Evolutionary conservation across 2,113 vertebrate species (phyloP).

Genomic region (Gnathochromis pfefferi): DNA sequence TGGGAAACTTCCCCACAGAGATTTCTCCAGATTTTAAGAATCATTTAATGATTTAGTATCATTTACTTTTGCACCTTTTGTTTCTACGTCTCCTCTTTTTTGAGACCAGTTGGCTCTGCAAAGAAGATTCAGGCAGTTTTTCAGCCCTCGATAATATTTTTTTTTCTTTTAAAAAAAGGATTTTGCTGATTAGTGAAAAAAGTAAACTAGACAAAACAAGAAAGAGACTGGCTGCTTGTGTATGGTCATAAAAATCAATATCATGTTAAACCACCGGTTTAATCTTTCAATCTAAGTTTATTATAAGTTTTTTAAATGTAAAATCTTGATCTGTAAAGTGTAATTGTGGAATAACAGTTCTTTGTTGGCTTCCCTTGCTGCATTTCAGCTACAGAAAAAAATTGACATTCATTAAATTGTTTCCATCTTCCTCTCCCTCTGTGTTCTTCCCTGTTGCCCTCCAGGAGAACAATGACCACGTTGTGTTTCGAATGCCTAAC

Average conservation of each 20-base stretch:
- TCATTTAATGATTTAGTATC: neutral
- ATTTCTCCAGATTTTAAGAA: neutral
- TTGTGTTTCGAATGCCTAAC: constrained; percentile 61
- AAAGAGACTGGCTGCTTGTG: neutral
- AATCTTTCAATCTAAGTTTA: neutral
- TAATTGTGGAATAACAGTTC: neutral
- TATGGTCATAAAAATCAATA: neutral
- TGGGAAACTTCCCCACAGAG: neutral
- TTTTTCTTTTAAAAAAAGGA: neutral
- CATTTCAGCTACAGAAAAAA: neutral
- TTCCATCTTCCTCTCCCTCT: neutral
- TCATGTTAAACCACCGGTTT: neutral
- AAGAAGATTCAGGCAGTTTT: neutral
- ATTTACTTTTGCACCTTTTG: neutral
- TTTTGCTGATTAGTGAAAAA: neutral
- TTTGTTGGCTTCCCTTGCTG: neutral
- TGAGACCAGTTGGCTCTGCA: neutral
- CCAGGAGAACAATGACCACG: constrained; percentile 52
- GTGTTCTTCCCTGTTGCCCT: neutral
- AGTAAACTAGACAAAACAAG: neutral
- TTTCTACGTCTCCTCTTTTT: neutral
- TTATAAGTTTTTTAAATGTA: neutral
- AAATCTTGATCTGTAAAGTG: neutral
- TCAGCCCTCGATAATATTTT: neutral
- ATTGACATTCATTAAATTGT: neutral